Evolutionary conservation across 2,888 invertebrate species (phyloP).

Genomic region (Eristalis tenax): DNA sequence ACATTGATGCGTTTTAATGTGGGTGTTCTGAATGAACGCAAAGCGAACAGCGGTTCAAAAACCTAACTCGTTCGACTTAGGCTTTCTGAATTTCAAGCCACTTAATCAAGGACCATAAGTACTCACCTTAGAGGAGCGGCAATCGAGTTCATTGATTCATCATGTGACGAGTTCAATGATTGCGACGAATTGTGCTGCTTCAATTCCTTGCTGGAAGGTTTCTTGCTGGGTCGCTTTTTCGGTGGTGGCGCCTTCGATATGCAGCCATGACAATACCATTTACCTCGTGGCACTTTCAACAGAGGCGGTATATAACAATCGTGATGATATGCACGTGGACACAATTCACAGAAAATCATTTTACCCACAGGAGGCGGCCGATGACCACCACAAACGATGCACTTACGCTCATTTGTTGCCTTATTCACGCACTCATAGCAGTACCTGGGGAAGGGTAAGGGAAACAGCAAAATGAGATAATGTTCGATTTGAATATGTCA

Average conservation of each 20-base stretch:
- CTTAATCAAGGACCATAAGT: not conserved
- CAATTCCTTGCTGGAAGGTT: conserved; percentile 80
- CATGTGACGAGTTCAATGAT: conserved; percentile 80
- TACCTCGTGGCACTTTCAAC: conserved; percentile 90
- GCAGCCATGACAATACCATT: conserved; percentile 95
- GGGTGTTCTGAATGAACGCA: not conserved
- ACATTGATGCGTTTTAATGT: not conserved
- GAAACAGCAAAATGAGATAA: not conserved
- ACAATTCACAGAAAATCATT: conserved; percentile 93
- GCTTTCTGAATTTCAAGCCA: not conserved
- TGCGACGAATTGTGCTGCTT: conserved; percentile 77
- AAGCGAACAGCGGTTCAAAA: not conserved
- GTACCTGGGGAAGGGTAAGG: conserved; percentile 84
- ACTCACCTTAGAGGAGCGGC: conserved; percentile 79
- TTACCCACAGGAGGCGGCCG: conserved; percentile 83
- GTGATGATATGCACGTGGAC: conserved; percentile 95
- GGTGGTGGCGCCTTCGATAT: conserved; percentile 91
- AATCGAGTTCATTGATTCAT: conserved; percentile 80
- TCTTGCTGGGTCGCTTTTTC: conserved; percentile 85
- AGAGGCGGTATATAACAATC: conserved; percentile 96
- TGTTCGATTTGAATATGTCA: not conserved
- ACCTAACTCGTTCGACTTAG: not conserved
- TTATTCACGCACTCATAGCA: conserved; percentile 97
- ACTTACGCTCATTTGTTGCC: conserved; percentile 94
- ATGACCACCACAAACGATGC: conserved; percentile 94